Base-by-base conservation (phyloP, 1,140 invertebrate genomes). In the Artemia franciscana region DNA sequence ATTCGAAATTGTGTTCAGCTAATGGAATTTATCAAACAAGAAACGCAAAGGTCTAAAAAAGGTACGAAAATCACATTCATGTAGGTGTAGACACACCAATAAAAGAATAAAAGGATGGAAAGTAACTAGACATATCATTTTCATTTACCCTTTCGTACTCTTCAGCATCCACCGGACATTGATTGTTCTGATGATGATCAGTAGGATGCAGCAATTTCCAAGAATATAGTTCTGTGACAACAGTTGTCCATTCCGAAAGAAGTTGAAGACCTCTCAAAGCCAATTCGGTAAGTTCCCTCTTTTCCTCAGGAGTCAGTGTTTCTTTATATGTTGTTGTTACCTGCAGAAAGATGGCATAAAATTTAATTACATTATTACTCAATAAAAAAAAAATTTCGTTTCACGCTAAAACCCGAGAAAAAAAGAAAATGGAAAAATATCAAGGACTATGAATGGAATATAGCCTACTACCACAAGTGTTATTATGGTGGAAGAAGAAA, bases 131-230 rank as follows among this genome's bases (percentile, higher is more conserved):
- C 24, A 59, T 25, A 26, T 51, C 15, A 56, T 26, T 64, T 24
- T 68, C 59, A 67, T 73, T 72, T 71, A 88, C 87, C 74, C 93
- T 79, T 78, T 98, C 96, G 74, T 99, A 99, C 76, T 98, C 93
- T 76, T 98, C 95, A n/a, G 94, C 94, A 71, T 97, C 91, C 21
- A 81, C 78, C 0, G 94, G 94, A 71, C 95, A 98, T 68, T 90
- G 82, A 66, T 90, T 86, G 72, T 97, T 98, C 73, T 88, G 86
- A 73, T 94, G 89, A 72, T 94, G 90, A 76, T 98, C 93, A 2
- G 94, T 97, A 5, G 94, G 94, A 76, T 99, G 92, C 64, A 98
- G 76, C 27, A 98, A 77, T 75, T 98, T 98, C 93, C 93, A 98
- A 2, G 90, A 94, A 73, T 95, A 96, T 66, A 97, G 75, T 76